A percentile compares a stretch with the other conserved stretches of the same genome.
phyloP scores from a whole-genome alignment of 2,113 vertebrate species.

The Oreochromis spilurus region DNA sequence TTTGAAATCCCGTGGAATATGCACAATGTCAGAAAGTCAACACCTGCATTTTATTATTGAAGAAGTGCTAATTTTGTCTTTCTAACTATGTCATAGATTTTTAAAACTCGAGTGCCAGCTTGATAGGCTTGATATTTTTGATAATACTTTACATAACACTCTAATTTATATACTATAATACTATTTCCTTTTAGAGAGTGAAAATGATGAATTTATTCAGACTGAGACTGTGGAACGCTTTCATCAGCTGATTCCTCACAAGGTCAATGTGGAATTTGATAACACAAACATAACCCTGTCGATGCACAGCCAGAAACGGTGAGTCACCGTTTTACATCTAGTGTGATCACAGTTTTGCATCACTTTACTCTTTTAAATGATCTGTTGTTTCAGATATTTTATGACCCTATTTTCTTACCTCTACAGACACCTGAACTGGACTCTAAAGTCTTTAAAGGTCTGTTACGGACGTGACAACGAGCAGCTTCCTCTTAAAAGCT shows the following conservation, averaged over 20 bases:
- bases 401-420: neutral
- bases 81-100: neutral
- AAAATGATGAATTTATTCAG: constrained; percentile 55
- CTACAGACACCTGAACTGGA: constrained; percentile 91
- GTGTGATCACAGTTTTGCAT: neutral
- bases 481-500: constrained; percentile 82
- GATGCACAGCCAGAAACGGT: constrained; percentile 97
- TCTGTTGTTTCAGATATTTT: neutral
- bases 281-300: constrained; percentile 87
- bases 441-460: constrained; percentile 86
- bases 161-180: neutral
- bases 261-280: constrained; percentile 85
- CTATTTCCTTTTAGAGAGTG: constrained; percentile 53
- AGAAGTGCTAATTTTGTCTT: neutral
- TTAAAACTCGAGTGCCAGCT: neutral
- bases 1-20: neutral
- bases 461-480: constrained; percentile 80
- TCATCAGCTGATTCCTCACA: constrained; percentile 79
- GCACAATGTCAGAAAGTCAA: neutral
- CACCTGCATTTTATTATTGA: neutral
- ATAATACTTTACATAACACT: neutral
- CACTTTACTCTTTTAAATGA: neutral
- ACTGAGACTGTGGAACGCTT: constrained; percentile 71
- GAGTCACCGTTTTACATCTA: constrained; percentile 11
- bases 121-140: neutral